Conservation (phyloP, 2,797 vertebrate genomes). For the Pantherophis vulpinus region DNA sequence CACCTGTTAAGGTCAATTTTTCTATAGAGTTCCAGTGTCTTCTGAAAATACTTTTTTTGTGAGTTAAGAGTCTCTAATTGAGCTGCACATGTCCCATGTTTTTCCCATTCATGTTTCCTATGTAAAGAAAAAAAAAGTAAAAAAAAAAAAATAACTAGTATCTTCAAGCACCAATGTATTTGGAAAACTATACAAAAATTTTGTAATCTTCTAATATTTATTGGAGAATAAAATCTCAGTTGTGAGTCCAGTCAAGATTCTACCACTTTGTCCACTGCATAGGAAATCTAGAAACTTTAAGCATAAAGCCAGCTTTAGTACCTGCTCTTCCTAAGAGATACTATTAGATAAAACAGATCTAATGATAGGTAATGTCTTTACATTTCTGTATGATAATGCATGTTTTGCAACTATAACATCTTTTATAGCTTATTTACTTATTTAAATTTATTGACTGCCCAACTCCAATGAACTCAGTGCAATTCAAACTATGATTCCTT, state of each 20-base stretch:
- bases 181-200: background rate
- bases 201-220: background rate
- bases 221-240: background rate
- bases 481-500: background rate
- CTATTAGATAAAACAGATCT: background rate
- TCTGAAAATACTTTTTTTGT: slow-evolving; percentile 90
- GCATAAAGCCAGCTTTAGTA: background rate
- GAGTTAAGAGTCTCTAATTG: slow-evolving; percentile 75
- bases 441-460: background rate
- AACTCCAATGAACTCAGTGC: background rate
- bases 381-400: background rate
- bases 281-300: background rate
- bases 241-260: background rate
- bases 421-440: background rate
- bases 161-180: background rate
- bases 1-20: slow-evolving; percentile 81
- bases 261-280: background rate
- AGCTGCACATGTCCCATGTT: slow-evolving; percentile 96
- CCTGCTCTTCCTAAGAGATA: background rate
- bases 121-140: background rate
- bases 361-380: background rate
- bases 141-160: slow-evolving; percentile 31
- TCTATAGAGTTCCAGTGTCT: slow-evolving; percentile 85
- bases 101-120: slow-evolving; percentile 95
- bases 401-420: background rate